These are phyloP conservation scores for Paratrypauchen microcephalus DNA, from an alignment of 2,797 vertebrate genomes.

Conservation along the genomic window DNA sequence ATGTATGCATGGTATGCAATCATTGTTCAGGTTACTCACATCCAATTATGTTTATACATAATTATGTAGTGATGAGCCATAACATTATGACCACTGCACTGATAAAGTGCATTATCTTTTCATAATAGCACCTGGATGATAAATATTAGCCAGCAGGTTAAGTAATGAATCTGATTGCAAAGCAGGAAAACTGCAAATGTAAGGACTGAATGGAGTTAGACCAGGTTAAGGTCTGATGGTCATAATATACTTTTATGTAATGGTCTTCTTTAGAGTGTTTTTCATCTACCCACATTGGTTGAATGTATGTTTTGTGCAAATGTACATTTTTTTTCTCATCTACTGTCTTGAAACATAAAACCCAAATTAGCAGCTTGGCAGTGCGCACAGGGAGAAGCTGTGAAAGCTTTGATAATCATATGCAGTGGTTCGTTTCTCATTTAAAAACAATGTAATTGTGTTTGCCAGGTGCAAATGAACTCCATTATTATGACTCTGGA, in stretches of 20 bases:
- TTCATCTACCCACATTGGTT: neutral
- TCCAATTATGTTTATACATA: neutral
- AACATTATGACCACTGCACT: conserved; percentile 2
- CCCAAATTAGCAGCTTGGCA: conserved; percentile 25
- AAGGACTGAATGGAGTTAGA: neutral
- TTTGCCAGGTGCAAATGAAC: conserved; percentile 51
- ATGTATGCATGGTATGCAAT: neutral
- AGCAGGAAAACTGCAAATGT: neutral
- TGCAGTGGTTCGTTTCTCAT: conserved; percentile 51
- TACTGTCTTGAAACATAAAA: conserved; percentile 24
- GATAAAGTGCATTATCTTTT: neutral
- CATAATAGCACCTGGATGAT: neutral
- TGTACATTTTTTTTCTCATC: conserved; percentile 18
- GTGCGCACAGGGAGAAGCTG: conserved; percentile 24
- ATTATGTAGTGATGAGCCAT: neutral
- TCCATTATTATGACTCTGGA: conserved; percentile 35
- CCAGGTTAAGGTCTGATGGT: neutral
- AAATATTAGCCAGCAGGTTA: neutral
- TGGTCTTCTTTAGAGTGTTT: neutral
- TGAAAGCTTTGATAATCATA: conserved; percentile 65
- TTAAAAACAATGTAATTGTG: conserved; percentile 41
- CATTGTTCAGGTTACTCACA: neutral
- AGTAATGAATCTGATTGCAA: neutral
- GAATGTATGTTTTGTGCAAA: conserved; percentile 32
- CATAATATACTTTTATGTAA: neutral